phyloP scores from a whole-genome alignment of 2,113 vertebrate species.

The Pachypanchax playfairii region DNA sequence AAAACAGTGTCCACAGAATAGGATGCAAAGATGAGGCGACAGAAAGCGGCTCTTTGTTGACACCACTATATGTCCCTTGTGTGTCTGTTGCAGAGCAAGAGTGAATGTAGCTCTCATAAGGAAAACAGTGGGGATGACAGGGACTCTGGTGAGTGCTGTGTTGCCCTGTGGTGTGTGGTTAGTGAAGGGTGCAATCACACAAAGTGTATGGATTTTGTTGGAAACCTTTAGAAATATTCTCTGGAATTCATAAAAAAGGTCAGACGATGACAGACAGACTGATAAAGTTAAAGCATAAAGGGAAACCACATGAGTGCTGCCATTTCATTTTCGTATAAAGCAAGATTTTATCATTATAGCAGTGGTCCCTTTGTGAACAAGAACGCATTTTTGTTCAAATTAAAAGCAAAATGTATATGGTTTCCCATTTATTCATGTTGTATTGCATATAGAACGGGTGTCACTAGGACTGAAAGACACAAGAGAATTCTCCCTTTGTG shows the following conservation, averaged over 20 bases:
- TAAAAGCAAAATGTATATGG: background rate
- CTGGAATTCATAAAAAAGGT: slow-evolving; percentile 67
- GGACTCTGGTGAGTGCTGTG: slow-evolving; percentile 36
- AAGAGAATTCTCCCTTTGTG: too few relatives aligned
- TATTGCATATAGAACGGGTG: too few relatives aligned
- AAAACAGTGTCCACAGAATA: slow-evolving; percentile 66
- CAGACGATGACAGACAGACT: slow-evolving; percentile 51
- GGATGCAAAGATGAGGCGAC: slow-evolving; percentile 60
- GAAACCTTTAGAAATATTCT: slow-evolving; percentile 57
- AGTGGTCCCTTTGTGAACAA: background rate
- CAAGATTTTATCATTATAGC: slow-evolving; percentile 28
- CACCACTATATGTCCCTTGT: slow-evolving; percentile 43
- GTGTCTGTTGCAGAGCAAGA: slow-evolving; percentile 48
- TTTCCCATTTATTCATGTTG: background rate
- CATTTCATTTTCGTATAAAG: slow-evolving; percentile 21
- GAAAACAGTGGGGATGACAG: slow-evolving; percentile 34
- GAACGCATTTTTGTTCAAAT: background rate
- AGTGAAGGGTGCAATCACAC: slow-evolving; percentile 55
- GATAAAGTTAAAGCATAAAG: slow-evolving; percentile 56
- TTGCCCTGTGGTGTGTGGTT: slow-evolving; percentile 34
- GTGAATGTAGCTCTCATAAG: slow-evolving; percentile 34
- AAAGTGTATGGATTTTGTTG: slow-evolving; percentile 43
- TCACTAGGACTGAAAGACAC: too few relatives aligned
- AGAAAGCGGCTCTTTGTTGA: slow-evolving; percentile 50
- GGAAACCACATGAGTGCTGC: slow-evolving; percentile 24